Conservation (phyloP, 1,140 invertebrate species). For the Coelopa frigida region DNA sequence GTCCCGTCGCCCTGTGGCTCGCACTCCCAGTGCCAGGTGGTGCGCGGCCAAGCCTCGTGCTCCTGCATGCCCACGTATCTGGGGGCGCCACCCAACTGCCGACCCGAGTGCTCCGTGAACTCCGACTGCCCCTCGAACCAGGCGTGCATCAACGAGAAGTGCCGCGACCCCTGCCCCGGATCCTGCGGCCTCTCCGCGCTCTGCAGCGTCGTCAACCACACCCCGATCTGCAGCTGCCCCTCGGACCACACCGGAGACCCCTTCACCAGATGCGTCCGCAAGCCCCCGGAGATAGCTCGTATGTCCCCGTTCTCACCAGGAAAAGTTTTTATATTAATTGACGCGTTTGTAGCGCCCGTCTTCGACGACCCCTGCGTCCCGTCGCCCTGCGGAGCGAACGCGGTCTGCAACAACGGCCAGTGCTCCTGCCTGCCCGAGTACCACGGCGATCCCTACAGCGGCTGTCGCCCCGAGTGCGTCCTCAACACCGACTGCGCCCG, state of each 20-base stretch:
- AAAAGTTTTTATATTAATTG: slow-evolving; percentile 14
- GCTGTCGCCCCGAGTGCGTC: slow-evolving; percentile 75
- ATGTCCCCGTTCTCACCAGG: neutral
- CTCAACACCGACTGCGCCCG: slow-evolving; percentile 73
- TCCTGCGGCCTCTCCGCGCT: slow-evolving; percentile 76
- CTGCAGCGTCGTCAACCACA: slow-evolving; percentile 77
- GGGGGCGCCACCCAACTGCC: slow-evolving; percentile 66
- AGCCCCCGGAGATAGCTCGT: slow-evolving; percentile 30
- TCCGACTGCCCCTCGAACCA: slow-evolving; percentile 66
- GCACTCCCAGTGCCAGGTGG: slow-evolving; percentile 65
- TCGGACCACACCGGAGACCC: slow-evolving; percentile 71
- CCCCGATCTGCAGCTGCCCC: slow-evolving; percentile 72
- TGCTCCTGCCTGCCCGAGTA: slow-evolving; percentile 57
- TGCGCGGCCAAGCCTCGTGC: slow-evolving; percentile 62
- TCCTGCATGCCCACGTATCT: slow-evolving; percentile 65
- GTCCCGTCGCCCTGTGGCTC: slow-evolving; percentile 71
- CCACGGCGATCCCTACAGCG: slow-evolving; percentile 63
- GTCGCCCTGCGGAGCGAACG: slow-evolving; percentile 66
- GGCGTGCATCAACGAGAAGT: slow-evolving; percentile 64
- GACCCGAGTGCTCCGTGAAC: slow-evolving; percentile 67
- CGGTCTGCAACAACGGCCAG: slow-evolving; percentile 50
- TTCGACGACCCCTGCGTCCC: slow-evolving; percentile 51
- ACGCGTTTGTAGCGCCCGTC: slow-evolving; percentile 27
- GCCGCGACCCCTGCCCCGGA: slow-evolving; percentile 65
- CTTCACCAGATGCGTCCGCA: slow-evolving; percentile 56